Evolutionary conservation across 2,888 invertebrate species (phyloP), one percentile per base, ranked within the genome.

Genomic region (Tenodera sinensis): DNA sequence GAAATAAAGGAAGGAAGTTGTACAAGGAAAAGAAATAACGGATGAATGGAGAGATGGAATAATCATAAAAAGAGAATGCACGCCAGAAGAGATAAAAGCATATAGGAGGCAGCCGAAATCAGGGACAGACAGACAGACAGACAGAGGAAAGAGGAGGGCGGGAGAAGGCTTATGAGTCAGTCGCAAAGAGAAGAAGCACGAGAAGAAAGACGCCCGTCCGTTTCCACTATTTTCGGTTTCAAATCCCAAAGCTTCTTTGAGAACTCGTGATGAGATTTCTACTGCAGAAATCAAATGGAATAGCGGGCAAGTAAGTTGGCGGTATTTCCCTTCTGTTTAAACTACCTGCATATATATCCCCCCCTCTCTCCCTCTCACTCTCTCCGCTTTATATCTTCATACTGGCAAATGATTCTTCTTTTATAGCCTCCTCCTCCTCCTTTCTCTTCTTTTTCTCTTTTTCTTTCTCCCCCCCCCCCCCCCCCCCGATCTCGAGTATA

Each of bases 51-150:
- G 85, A 85, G 85, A 85, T 20, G 83, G 15, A 83, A 83, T 28
- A 83, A 83, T 30, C 83, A 30, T 28, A 83, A 30, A 71, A 71
- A 20, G 25, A 71, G 54, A 71, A 71, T 20, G 54, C 15, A 71
- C 20, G 54, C 54, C 54, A 28, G 83, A 85, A 85, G 34, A 85
- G 25, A 47, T 25, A 89, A 90, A 88, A 83, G 87, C 28, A 28
- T 28, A 89, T 84, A 83, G 89, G 47, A 85, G 90, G 90, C 89
- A 88, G 83, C 27, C 82, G 81, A 54, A 54, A 2, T 54, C 54
- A 6, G 54, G 20, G 54, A 54, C 47, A 47, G 12, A 47, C 6
- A 15, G 4, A 15, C n/a, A n/a, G n/a, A n/a, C n/a, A n/a, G n/a
- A n/a, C n/a, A n/a, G n/a, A n/a, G 15, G 20, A 54, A 2, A 15